These are phyloP conservation scores for Heterotilapia buettikoferi DNA, from an alignment of 2,113 vertebrate species.

Conservation along the genomic window DNA sequence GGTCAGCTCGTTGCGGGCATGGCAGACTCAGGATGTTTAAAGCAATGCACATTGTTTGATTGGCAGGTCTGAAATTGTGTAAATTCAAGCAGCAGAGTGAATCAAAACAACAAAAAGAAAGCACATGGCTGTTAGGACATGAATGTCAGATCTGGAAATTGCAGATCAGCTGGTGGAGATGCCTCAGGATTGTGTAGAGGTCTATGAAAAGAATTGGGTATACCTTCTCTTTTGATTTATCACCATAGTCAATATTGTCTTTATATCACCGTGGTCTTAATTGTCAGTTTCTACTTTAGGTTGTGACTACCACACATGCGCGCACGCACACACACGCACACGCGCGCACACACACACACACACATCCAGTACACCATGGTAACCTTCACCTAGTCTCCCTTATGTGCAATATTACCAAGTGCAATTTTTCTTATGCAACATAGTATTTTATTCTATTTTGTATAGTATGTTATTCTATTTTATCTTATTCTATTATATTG, in stretches of 20 bases:
- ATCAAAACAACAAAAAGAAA: neutral
- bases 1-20: neutral
- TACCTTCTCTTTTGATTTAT: neutral
- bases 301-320: neutral
- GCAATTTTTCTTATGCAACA: neutral
- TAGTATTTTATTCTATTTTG: neutral
- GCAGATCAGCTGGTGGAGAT: neutral
- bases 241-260: neutral
- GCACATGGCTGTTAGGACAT: neutral
- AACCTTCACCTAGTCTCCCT: neutral
- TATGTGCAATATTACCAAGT: neutral
- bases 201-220: neutral
- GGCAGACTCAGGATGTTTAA: neutral
- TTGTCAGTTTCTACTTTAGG: neutral
- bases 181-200: neutral
- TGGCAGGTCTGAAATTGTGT: neutral
- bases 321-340: neutral
- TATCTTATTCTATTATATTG: neutral
- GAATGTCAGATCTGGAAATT: neutral
- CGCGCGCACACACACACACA: fast-evolving
- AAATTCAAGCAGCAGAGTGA: neutral
- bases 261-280: neutral
- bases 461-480: neutral
- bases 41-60: neutral
- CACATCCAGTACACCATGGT: neutral